Conservation (phyloP, 2,888 invertebrate species). For the Arge pagana region DNA sequence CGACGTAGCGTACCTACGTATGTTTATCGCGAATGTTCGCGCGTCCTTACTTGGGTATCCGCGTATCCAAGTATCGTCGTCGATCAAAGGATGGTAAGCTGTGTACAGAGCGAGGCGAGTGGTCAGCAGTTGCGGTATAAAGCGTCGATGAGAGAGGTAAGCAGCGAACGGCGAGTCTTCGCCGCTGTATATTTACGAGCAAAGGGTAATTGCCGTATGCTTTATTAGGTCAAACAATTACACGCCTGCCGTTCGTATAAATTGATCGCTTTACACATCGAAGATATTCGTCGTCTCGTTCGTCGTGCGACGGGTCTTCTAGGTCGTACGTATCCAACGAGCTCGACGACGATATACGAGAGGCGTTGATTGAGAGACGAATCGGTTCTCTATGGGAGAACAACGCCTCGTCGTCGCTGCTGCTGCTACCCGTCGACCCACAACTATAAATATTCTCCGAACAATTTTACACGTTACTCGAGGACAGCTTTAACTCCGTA, state of each 20-base stretch:
- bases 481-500: too few relatives aligned
- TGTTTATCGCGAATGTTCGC: not conserved
- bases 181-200: too few relatives aligned
- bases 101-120: too few relatives aligned
- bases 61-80: too few relatives aligned
- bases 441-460: too few relatives aligned
- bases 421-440: too few relatives aligned
- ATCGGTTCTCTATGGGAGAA: too few relatives aligned
- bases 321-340: not conserved
- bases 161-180: conserved; percentile 10
- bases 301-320: conserved; percentile 1
- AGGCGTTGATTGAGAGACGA: conserved; percentile 12
- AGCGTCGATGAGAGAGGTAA: too few relatives aligned
- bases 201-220: conserved; percentile 33
- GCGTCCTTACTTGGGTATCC: conserved; percentile 10
- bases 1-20: not conserved
- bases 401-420: too few relatives aligned
- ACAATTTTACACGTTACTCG: too few relatives aligned
- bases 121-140: too few relatives aligned
- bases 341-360: not conserved
- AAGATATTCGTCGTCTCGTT: conserved; percentile 6
- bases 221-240: conserved; percentile 35
- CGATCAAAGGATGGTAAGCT: too few relatives aligned
- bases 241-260: conserved; percentile 14
- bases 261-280: not conserved